A percentile compares a stretch with the other conserved stretches of the same genome.
Evolutionary conservation across 2,113 vertebrate species (phyloP).

Genomic region (Orycteropus afer): DNA sequence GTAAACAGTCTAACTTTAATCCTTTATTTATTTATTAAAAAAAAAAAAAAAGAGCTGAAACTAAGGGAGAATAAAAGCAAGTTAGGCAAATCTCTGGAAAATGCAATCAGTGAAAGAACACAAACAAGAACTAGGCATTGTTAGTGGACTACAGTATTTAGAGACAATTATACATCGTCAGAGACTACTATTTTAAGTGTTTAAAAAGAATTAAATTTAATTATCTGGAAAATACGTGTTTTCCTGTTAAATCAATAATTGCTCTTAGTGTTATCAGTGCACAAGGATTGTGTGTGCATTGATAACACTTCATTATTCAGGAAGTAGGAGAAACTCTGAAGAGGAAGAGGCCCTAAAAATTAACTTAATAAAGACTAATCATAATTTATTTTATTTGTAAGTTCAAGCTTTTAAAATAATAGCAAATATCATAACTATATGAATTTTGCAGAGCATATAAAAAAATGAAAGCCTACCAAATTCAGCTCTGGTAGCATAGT

Average conservation of each 20-base stretch:
- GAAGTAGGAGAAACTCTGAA: neutral
- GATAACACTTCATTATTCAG: slow-evolving; percentile 13
- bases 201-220: slow-evolving; percentile 36
- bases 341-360: neutral
- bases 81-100: slow-evolving; percentile 28
- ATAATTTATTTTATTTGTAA: slow-evolving; percentile 9
- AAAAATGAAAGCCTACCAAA: slow-evolving; percentile 31
- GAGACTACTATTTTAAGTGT: neutral
- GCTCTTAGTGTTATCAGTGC: neutral
- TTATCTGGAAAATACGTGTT: slow-evolving; percentile 5
- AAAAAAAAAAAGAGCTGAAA: slow-evolving; percentile 4
- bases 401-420: slow-evolving; percentile 6
- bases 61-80: slow-evolving; percentile 16
- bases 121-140: slow-evolving; percentile 49
- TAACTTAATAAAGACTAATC: neutral
- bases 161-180: neutral
- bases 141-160: neutral
- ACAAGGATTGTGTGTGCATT: no score
- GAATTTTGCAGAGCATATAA: neutral
- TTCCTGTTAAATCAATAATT: neutral
- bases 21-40: neutral
- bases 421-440: slow-evolving; percentile 4
- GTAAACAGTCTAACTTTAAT: slow-evolving; percentile 47
- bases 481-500: no score
- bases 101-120: slow-evolving; percentile 38